A percentile compares a stretch with the other conserved stretches of the same genome.
Evolutionary conservation across 1,140 invertebrate species (phyloP).

Genomic region (Sarcophaga bullata): DNA sequence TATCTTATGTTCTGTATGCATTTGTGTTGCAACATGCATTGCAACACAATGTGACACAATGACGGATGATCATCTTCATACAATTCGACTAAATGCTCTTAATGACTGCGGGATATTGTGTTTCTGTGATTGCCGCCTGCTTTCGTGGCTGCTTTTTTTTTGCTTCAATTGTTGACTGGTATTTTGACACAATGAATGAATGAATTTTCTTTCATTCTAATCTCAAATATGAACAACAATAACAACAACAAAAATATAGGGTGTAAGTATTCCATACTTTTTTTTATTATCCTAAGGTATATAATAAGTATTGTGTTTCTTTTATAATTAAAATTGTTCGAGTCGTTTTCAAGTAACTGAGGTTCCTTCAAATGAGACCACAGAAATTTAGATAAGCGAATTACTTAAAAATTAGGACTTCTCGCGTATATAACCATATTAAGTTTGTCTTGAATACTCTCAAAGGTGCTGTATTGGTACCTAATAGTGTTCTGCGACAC

Average conservation of each 20-base stretch:
- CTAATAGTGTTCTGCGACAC: no score
- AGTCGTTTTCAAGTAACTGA: no score
- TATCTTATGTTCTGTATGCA: conserved; percentile 22
- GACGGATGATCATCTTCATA: conserved; percentile 29
- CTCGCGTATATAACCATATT: no score
- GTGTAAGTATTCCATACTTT: conserved; percentile 39
- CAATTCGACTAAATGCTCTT: conserved; percentile 17
- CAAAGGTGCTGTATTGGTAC: no score
- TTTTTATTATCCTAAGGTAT: conserved; percentile 13
- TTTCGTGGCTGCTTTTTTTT: background rate
- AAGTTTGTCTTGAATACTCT: no score
- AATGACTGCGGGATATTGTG: conserved; percentile 26
- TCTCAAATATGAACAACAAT: conserved; percentile 1
- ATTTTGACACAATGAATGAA: conserved; percentile 17
- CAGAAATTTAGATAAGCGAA: no score
- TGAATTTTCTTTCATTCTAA: conserved; percentile 22
- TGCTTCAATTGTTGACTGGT: background rate
- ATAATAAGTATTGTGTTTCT: background rate
- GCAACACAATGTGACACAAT: conserved; percentile 31
- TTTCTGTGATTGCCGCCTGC: background rate
- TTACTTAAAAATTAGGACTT: no score
- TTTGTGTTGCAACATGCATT: conserved; percentile 30
- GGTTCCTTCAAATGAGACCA: no score
- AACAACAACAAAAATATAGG: conserved; percentile 32
- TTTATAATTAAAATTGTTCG: background rate